Percentiles rank a stretch among this genome's conserved stretches.
phyloP scores from a whole-genome alignment of 2,113 vertebrate genomes.

The Grus americana region DNA sequence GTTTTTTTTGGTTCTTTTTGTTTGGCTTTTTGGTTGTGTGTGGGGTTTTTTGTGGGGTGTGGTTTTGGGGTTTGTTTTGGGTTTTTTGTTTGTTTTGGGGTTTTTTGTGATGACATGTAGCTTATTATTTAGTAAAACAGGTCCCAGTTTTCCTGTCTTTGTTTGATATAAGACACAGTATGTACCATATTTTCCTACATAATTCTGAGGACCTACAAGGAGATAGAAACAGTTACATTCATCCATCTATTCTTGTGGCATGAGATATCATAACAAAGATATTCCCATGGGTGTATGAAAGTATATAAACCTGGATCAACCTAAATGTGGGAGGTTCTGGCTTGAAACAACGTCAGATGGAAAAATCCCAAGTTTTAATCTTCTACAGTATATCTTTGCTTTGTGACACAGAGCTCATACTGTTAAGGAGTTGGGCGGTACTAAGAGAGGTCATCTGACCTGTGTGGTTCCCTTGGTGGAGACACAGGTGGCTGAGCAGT shows the following conservation, averaged over 20 bases:
- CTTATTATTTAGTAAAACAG: not conserved
- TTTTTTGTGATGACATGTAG: not conserved
- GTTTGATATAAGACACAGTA: not conserved
- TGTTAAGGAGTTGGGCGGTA: not conserved
- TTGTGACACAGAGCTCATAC: fast-evolving
- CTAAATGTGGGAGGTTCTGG: not conserved
- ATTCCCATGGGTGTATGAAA: not conserved
- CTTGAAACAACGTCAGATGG: not conserved
- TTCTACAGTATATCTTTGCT: not conserved
- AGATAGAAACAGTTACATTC: not conserved
- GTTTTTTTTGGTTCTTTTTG: not conserved
- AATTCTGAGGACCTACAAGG: not conserved
- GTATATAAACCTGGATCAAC: not conserved
- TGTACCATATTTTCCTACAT: not conserved
- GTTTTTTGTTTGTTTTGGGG: not conserved
- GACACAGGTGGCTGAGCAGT: not conserved
- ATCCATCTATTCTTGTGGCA: not conserved
- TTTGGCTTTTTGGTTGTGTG: too few species aligned
- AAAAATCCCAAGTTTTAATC: not conserved
- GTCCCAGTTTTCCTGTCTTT: not conserved
- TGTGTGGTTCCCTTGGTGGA: not conserved
- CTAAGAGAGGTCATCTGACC: not conserved
- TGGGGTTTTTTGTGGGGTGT: too few species aligned
- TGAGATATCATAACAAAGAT: not conserved
- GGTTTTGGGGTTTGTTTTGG: too few species aligned